Evolutionary conservation across 2,888 invertebrate species (phyloP).

Genomic region (Ophion costatus): DNA sequence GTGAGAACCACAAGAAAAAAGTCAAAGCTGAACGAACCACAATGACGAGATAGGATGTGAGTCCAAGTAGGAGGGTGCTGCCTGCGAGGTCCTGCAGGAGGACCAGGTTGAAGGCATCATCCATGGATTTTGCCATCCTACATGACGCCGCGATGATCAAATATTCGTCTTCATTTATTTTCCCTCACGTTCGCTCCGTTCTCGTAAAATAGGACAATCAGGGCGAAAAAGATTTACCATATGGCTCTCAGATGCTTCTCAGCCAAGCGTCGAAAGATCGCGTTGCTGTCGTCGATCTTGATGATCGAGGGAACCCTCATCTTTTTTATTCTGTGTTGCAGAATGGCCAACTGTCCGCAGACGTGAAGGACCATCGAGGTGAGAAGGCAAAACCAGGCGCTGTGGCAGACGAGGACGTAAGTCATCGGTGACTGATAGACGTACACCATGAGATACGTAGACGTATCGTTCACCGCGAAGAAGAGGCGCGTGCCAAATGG

Average conservation of each 20-base stretch:
- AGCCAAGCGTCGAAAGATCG: constrained; percentile 57
- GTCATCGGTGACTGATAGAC: constrained; percentile 67
- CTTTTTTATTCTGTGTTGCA: constrained; percentile 64
- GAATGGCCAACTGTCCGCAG: constrained; percentile 67
- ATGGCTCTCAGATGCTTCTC: constrained; percentile 66
- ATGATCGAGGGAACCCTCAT: constrained; percentile 43
- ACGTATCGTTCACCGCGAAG: constrained; percentile 57
- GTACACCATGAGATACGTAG: constrained; percentile 66
- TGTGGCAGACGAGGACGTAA: constrained; percentile 67
- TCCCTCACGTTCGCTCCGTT: background rate
- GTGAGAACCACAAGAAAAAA: background rate
- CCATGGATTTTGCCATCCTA: constrained; percentile 71
- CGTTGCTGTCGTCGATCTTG: constrained; percentile 42
- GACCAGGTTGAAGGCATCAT: constrained; percentile 69
- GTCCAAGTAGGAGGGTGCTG: constrained; percentile 68
- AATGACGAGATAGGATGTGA: constrained; percentile 69
- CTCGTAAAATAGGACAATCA: background rate
- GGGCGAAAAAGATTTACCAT: constrained; percentile 56
- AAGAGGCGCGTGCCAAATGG: constrained; percentile 67
- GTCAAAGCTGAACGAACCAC: constrained; percentile 45
- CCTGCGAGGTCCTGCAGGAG: constrained; percentile 71
- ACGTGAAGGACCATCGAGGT: constrained; percentile 68
- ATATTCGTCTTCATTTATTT: background rate
- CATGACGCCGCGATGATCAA: background rate
- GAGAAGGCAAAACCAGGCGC: constrained; percentile 68